These are phyloP conservation scores for Drosophila pseudoobscura DNA, from an alignment of 1,140 invertebrate genomes.

Conservation along the genomic window DNA sequence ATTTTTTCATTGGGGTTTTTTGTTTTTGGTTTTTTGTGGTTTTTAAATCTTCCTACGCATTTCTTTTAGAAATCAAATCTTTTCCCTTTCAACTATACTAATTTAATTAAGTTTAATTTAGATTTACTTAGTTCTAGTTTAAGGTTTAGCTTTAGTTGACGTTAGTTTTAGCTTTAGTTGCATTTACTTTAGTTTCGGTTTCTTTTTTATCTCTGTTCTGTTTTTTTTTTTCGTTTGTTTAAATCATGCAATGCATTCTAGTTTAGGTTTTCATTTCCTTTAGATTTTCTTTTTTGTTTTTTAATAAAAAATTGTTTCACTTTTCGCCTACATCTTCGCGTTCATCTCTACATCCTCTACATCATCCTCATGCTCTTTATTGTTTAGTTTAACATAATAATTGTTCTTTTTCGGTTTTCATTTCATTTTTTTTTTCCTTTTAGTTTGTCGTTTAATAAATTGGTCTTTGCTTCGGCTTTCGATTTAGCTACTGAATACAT, in stretches of 20 bases:
- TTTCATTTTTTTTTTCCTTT: conserved; percentile 22
- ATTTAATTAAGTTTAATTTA: conserved; percentile 35
- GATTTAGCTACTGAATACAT: conserved; percentile 73
- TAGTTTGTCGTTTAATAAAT: conserved; percentile 69
- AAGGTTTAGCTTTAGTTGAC: conserved; percentile 33
- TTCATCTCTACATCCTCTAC: conserved; percentile 22
- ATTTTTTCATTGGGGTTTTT: conserved; percentile 53
- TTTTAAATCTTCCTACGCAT: conserved; percentile 31
- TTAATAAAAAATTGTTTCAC: conserved; percentile 72
- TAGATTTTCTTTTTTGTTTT: conserved; percentile 11
- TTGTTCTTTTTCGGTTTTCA: conserved; percentile 30
- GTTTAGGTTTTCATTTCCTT: conserved; percentile 56
- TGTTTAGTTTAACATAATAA: conserved; percentile 75
- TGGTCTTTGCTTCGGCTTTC: conserved; percentile 80
- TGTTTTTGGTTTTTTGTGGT: conserved; percentile 18
- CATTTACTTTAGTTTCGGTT: conserved; percentile 39
- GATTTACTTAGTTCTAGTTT: conserved; percentile 30
- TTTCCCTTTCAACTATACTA: conserved; percentile 16
- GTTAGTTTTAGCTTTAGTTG: conserved; percentile 42
- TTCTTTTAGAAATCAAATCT: conserved; percentile 63
- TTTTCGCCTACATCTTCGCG: background rate
- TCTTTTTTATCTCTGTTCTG: conserved; percentile 26
- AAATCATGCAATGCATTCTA: conserved; percentile 53
- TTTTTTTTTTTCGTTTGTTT: conserved; percentile 44
- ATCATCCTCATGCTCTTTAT: conserved; percentile 25